Percentiles rank a stretch among this genome's conserved stretches.
These are phyloP conservation scores for Epinephelus lanceolatus DNA, from an alignment of 2,113 vertebrate genomes.

Conservation along the genomic window DNA sequence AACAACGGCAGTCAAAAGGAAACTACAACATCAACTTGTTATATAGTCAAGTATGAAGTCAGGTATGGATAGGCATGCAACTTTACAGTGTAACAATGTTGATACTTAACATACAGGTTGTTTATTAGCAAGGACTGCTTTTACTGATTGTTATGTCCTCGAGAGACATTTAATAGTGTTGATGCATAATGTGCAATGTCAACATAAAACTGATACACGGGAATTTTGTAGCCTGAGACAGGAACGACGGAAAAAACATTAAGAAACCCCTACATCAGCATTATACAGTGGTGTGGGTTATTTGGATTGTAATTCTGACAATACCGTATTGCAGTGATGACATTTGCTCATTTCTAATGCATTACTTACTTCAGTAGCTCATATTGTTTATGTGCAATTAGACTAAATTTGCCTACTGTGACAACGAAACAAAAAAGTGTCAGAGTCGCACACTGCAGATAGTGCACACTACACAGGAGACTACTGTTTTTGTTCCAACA, in stretches of 20 bases:
- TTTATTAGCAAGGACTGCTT: not conserved
- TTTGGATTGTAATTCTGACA: not conserved
- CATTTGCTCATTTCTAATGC: not conserved
- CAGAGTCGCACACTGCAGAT: not conserved
- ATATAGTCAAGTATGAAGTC: not conserved
- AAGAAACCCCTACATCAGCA: constrained; percentile 16
- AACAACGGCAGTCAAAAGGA: not conserved
- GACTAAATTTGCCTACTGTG: not conserved
- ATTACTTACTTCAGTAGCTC: not conserved
- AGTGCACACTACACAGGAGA: not conserved
- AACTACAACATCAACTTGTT: not conserved
- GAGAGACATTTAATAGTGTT: not conserved
- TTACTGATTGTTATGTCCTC: not conserved
- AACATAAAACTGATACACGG: constrained; percentile 12
- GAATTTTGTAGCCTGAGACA: constrained; percentile 19
- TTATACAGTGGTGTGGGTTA: not conserved
- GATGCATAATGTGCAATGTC: not conserved
- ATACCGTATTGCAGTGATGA: no score
- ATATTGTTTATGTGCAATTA: not conserved
- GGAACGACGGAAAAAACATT: not conserved
- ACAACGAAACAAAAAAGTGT: not conserved
- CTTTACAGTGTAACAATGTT: not conserved
- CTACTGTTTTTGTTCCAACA: not conserved
- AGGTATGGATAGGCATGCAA: not conserved
- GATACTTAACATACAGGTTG: not conserved